Conservation (phyloP, 1,140 invertebrate species). For the Campoletis sonorensis region DNA sequence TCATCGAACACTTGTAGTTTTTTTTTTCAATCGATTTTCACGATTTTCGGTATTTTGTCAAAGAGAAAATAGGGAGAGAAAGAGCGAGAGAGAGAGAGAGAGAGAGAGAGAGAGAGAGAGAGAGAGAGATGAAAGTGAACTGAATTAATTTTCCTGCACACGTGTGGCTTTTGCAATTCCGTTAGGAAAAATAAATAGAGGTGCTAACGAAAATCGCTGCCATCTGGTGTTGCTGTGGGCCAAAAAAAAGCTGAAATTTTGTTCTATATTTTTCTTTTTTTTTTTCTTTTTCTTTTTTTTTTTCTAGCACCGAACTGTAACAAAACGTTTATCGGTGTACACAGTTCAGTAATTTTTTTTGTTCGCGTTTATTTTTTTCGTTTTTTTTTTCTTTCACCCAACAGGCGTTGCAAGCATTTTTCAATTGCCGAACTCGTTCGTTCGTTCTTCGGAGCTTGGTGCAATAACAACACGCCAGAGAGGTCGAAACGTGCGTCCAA, state of each 20-base stretch:
- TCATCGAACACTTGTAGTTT: too few species aligned
- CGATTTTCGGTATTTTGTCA: constrained; percentile 3
- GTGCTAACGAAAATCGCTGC: constrained; percentile 35
- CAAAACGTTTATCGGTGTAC: background rate
- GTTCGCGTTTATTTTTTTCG: background rate
- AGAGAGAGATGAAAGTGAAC: constrained; percentile 25
- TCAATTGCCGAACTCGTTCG: constrained; percentile 34
- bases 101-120: background rate
- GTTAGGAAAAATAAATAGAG: constrained; percentile 12
- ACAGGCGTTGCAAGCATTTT: constrained; percentile 36
- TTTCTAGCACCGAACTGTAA: background rate
- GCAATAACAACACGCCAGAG: constrained; percentile 17
- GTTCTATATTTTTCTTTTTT: background rate
- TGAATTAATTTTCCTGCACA: constrained; percentile 28
- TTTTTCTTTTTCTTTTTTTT: background rate
- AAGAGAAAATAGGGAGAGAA: background rate
- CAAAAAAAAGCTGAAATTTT: constrained; percentile 14
- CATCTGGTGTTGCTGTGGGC: constrained; percentile 22
- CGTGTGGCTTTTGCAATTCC: constrained; percentile 7
- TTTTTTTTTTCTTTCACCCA: constrained; percentile 19
- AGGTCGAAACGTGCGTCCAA: constrained; percentile 37
- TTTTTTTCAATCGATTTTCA: background rate
- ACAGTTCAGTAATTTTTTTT: background rate
- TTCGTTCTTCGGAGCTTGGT: constrained; percentile 15
- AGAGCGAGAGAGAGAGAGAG: background rate